Evolutionary conservation across 2,797 vertebrate genomes (phyloP).

Genomic region (Taeniopygia guttata): DNA sequence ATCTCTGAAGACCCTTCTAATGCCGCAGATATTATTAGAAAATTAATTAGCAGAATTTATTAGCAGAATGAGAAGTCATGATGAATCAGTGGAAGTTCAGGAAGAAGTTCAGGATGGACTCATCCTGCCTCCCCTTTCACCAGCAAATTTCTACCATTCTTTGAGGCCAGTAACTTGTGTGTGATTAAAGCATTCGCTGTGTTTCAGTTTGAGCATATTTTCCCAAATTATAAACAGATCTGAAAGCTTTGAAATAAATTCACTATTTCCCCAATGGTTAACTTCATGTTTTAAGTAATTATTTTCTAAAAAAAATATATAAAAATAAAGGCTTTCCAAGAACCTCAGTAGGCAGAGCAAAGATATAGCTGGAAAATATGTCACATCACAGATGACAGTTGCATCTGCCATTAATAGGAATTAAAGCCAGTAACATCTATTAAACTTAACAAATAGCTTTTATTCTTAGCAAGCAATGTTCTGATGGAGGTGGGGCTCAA

Average conservation of each 20-base stretch:
- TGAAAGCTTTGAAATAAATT: not conserved
- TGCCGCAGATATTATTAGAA: not conserved
- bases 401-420: not conserved
- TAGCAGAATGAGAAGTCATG: not conserved
- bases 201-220: not conserved
- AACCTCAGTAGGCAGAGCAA: not conserved
- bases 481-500: not conserved
- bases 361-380: not conserved
- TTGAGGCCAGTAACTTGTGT: not conserved
- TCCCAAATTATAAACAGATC: conserved; percentile 22
- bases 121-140: not conserved
- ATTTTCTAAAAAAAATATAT: not conserved
- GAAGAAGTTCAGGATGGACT: not conserved
- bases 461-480: not conserved
- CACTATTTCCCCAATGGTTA: not conserved
- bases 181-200: not conserved
- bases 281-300: not conserved
- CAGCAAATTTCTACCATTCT: not conserved
- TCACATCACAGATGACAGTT: not conserved
- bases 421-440: not conserved
- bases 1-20: not conserved
- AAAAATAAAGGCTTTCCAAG: not conserved
- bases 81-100: not conserved
- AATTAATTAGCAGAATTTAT: not conserved
- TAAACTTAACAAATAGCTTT: not conserved